These are phyloP conservation scores for Oryzias celebensis DNA, from an alignment of 2,113 vertebrate genomes.

Conservation along the genomic window DNA sequence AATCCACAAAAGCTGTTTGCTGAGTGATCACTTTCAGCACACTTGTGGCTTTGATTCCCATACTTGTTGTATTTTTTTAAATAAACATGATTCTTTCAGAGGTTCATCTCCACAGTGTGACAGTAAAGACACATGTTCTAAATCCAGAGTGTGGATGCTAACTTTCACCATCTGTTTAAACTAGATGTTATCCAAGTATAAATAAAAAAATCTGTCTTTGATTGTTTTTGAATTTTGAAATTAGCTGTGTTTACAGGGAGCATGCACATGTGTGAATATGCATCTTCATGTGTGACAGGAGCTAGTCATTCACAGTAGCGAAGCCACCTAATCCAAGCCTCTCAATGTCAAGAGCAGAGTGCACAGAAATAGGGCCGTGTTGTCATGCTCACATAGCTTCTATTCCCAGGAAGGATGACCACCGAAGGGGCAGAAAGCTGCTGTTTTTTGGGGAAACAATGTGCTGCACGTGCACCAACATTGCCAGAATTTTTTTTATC, in stretches of 20 bases:
- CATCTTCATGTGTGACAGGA: conserved; percentile 51
- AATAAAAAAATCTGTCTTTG: background rate
- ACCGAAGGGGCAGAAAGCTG: conserved; percentile 52
- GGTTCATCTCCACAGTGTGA: conserved; percentile 11
- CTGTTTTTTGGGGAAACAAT: conserved; percentile 10
- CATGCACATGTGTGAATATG: background rate
- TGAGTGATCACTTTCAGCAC: conserved; percentile 21
- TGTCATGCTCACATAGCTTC: conserved; percentile 77
- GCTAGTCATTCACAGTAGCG: conserved; percentile 69
- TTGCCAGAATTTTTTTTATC: no score
- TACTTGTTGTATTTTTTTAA: conserved; percentile 39
- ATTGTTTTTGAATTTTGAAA: background rate
- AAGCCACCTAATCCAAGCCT: conserved; percentile 72
- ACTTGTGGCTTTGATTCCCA: conserved; percentile 50
- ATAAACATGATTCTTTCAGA: conserved; percentile 27
- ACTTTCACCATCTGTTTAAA: conserved; percentile 36
- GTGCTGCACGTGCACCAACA: no score
- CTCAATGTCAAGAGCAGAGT: conserved; percentile 76
- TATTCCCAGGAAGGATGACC: conserved; percentile 69
- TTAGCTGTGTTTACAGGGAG: background rate
- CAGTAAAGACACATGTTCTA: conserved; percentile 60
- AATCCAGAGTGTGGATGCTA: conserved; percentile 51
- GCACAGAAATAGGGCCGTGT: conserved; percentile 75
- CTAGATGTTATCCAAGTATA: background rate
- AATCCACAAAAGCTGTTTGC: conserved; percentile 49